These are phyloP conservation scores for Leucophenga montana DNA, from an alignment of 2,888 invertebrate genomes.

Conservation along the genomic window DNA sequence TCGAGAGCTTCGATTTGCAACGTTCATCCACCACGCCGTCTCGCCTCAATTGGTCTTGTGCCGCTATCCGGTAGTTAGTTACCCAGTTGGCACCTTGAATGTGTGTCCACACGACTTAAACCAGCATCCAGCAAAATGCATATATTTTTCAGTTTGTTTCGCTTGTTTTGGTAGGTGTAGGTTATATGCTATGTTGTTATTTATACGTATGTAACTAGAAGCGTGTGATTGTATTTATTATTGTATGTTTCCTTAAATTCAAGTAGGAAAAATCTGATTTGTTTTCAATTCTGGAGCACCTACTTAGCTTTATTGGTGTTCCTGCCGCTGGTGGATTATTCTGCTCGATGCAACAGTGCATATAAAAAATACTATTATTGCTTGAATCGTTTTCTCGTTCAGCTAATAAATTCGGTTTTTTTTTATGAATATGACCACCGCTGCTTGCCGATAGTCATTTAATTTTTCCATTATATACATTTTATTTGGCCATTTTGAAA, in stretches of 20 bases:
- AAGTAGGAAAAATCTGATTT: slow-evolving; percentile 20
- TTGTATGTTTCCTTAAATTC: slow-evolving; percentile 8
- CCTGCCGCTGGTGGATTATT: neutral
- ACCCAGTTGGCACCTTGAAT: slow-evolving; percentile 5
- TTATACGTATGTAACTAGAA: no score
- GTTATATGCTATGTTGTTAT: neutral
- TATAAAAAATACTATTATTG: neutral
- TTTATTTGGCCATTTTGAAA: neutral
- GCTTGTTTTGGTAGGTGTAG: neutral
- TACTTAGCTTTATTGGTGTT: neutral
- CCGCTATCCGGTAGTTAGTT: neutral
- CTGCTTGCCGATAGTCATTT: slow-evolving; percentile 5
- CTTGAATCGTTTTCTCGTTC: neutral
- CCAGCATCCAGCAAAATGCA: slow-evolving; percentile 9
- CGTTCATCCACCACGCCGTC: neutral
- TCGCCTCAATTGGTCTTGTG: neutral
- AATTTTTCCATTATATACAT: slow-evolving; percentile 8
- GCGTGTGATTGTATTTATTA: neutral
- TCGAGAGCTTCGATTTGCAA: slow-evolving; percentile 11
- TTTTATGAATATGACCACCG: slow-evolving; percentile 14
- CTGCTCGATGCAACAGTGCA: neutral
- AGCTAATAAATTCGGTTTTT: slow-evolving; percentile 21
- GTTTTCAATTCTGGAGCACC: slow-evolving; percentile 18
- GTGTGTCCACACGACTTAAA: neutral
- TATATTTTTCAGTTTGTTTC: slow-evolving; percentile 24